A percentile compares a stretch with the other conserved stretches of the same genome.
Conservation (phyloP, 2,888 invertebrate species). For the Trachelus tabidus region DNA sequence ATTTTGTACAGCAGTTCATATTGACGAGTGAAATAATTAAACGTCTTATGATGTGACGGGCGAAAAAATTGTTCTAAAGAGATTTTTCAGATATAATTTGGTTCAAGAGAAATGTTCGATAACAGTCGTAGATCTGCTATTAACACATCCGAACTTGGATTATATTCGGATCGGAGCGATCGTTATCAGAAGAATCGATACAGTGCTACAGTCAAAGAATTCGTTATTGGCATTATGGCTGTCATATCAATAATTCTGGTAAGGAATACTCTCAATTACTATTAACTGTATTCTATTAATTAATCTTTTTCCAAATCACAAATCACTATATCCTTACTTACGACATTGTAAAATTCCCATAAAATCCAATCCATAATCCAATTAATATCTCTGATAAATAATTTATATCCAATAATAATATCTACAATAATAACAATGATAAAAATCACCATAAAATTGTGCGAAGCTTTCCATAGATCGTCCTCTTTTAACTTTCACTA, state of each 20-base stretch:
- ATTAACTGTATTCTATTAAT: slow-evolving; percentile 20
- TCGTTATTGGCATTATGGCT: slow-evolving; percentile 60
- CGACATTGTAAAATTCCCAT: too few species aligned
- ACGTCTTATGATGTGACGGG: too few species aligned
- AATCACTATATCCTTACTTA: too few species aligned
- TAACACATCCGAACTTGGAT: slow-evolving; percentile 62
- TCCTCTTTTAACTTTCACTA: neutral
- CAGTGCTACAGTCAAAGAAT: slow-evolving; percentile 51
- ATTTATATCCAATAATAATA: too few species aligned
- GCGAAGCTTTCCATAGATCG: neutral
- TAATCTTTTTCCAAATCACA: neutral
- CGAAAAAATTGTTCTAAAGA: too few species aligned
- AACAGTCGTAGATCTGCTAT: slow-evolving; percentile 58
- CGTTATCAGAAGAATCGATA: slow-evolving; percentile 52
- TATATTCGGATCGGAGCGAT: slow-evolving; percentile 60
- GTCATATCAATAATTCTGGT: slow-evolving; percentile 59
- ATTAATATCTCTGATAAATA: too few species aligned
- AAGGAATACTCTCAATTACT: slow-evolving; percentile 28
- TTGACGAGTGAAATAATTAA: too few species aligned
- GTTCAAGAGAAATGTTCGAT: slow-evolving; percentile 47
- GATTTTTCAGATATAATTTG: too few species aligned
- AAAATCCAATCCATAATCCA: too few species aligned
- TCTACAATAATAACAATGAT: neutral
- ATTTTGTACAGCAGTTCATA: too few species aligned
- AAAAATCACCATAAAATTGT: neutral